phyloP scores from a whole-genome alignment of 1,140 invertebrate genomes.

The Diorhabda sublineata region DNA sequence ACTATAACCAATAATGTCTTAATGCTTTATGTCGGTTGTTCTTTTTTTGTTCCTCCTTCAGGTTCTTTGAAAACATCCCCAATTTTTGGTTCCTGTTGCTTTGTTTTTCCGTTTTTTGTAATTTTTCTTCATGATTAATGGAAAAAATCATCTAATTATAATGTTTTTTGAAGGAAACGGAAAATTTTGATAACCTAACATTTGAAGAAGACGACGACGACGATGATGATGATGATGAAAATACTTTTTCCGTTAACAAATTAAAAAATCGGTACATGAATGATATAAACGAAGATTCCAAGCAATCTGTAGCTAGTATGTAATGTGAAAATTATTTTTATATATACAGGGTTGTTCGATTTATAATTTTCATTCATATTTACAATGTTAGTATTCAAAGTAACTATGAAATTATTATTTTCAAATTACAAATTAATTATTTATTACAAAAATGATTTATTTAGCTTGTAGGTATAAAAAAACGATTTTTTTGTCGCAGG shows the following conservation, averaged over 20 bases:
- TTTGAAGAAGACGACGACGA: constrained; percentile 48
- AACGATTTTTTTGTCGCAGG: constrained; percentile 13
- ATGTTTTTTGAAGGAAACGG: constrained; percentile 20
- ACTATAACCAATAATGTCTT: too few relatives aligned
- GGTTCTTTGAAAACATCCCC: too few relatives aligned
- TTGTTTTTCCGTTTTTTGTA: background rate
- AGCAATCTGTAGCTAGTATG: constrained; percentile 1
- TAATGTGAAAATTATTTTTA: too few relatives aligned
- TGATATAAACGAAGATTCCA: constrained; percentile 23
- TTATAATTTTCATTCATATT: too few relatives aligned
- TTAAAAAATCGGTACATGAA: constrained; percentile 60
- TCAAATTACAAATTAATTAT: too few relatives aligned
- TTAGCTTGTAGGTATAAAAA: too few relatives aligned
- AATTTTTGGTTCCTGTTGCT: background rate
- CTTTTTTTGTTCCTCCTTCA: too few relatives aligned
- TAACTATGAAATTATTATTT: too few relatives aligned
- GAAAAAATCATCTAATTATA: background rate
- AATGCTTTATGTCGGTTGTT: too few relatives aligned
- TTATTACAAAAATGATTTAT: too few relatives aligned
- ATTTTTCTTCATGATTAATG: background rate
- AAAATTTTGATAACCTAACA: constrained; percentile 63
- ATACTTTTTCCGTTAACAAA: constrained; percentile 74
- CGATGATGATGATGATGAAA: constrained; percentile 72
- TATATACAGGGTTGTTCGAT: too few relatives aligned
- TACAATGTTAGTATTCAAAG: too few relatives aligned